Evolutionary conservation across 1,140 invertebrate species (phyloP).

Genomic region (Phthorimaea operculella): DNA sequence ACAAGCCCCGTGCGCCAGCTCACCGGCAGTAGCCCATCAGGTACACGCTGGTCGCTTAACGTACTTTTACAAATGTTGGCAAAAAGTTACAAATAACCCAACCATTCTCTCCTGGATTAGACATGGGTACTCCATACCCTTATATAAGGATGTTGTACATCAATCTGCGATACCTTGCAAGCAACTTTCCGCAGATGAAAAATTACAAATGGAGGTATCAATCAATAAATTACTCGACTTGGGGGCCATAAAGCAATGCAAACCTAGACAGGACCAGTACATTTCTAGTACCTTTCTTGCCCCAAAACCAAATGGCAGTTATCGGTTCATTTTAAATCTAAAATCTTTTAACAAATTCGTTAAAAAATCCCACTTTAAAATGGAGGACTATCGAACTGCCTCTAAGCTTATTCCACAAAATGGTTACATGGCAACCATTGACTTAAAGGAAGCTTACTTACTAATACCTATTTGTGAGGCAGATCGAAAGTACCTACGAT

Average conservation of each 20-base stretch:
- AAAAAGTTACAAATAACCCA: slow-evolving; percentile 3
- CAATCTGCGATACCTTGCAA: background rate
- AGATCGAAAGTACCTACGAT: slow-evolving; percentile 3
- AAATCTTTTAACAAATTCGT: slow-evolving; percentile 7
- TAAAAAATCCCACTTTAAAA: slow-evolving; percentile 1
- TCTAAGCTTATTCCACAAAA: background rate
- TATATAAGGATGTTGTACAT: background rate
- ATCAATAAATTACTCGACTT: slow-evolving; percentile 3
- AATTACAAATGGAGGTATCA: background rate
- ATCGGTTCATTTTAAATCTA: slow-evolving; percentile 9
- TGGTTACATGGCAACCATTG: slow-evolving; percentile 1
- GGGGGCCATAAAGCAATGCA: background rate
- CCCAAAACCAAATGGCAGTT: slow-evolving; percentile 7
- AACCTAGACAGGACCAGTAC: background rate
- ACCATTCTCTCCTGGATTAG: slow-evolving; percentile 2
- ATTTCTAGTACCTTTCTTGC: slow-evolving; percentile 4
- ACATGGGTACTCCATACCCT: slow-evolving; percentile 3
- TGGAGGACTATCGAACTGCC: background rate
- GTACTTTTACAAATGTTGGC: slow-evolving; percentile 5
- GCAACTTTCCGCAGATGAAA: background rate
- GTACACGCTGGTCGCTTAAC: slow-evolving; percentile 7
- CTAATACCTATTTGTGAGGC: background rate
- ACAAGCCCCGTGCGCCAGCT: slow-evolving; percentile 4
- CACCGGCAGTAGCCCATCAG: background rate
- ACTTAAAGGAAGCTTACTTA: background rate